Evolutionary conservation across 1,140 invertebrate genomes (phyloP).

Genomic region (Caenorhabditis inopinata): DNA sequence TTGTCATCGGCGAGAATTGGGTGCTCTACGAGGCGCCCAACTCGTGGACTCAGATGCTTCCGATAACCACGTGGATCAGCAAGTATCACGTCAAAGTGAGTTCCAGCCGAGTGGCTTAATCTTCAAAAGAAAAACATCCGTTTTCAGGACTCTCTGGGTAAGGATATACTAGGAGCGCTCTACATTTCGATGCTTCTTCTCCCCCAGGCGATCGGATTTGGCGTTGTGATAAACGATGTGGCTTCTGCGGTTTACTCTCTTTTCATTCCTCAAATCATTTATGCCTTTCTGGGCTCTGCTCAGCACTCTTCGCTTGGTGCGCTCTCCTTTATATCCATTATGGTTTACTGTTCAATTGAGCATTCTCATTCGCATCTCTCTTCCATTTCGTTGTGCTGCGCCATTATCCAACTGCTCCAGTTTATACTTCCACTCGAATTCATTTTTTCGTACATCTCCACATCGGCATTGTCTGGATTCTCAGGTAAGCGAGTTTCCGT

Average conservation of each 20-base stretch:
- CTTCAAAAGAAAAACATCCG: too few relatives aligned
- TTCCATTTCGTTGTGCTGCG: constrained; percentile 2
- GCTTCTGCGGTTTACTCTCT: neutral
- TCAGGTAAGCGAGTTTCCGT: too few relatives aligned
- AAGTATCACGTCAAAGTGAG: constrained; percentile 21
- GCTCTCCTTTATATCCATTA: neutral
- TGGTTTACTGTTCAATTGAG: constrained; percentile 3
- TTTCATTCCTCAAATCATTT: constrained; percentile 25
- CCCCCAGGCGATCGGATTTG: constrained; percentile 2
- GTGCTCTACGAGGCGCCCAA: neutral
- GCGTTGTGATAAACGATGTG: constrained; percentile 12
- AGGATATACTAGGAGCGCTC: neutral
- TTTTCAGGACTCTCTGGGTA: constrained; percentile 6
- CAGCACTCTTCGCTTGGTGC: neutral
- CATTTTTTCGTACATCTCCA: constrained; percentile 5
- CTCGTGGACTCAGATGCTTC: neutral
- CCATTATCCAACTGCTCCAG: neutral
- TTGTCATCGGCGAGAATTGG: constrained; percentile 6
- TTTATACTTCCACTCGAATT: constrained; percentile 11
- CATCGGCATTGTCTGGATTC: constrained; percentile 5
- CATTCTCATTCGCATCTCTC: neutral
- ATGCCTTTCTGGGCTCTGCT: neutral
- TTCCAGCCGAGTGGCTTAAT: neutral
- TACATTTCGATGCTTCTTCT: constrained; percentile 1
- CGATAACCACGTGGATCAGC: neutral